Evolutionary conservation across 2,113 vertebrate species (phyloP), one percentile per base, ranked within the genome.

Genomic region (Noturus placidus): DNA sequence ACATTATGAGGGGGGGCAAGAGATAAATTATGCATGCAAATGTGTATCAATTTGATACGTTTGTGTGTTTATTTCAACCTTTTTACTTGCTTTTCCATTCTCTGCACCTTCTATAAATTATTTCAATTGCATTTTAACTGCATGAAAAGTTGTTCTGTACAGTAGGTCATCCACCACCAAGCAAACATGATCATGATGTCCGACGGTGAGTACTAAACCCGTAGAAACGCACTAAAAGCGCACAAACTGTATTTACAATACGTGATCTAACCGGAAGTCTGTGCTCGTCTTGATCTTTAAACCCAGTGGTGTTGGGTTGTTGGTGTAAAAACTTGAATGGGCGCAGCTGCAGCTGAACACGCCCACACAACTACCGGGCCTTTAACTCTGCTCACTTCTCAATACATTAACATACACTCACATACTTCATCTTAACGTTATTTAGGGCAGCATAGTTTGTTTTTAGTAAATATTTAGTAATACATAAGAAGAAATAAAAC

Each of bases 301-400:
- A 35, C 7, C 20, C 15, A 46, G 4, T 20, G 19, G 1, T 33
- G 2, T 19, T 8, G 3, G 17, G 0, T 38, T 30, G 17, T 35
- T 61, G n/a, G 19, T 30, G 56, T 61, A 82, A 27, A 22, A 54
- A 54, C 7, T 19, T 80, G 63, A 87, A 70, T 46, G 77, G 65
- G 70, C 25, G 46, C 77, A 2, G 46, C 30, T 20, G 13, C 30
- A 42, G 13, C 57, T 70, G 77, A 88, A 82, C 87, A 88, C 89
- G 87, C 89, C 87, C 85, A 90, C 89, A 87, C 27, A 46, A 46
- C 42, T 35, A 27, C 65, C 10, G 86, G 88, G 88, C 88, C 88
- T 85, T 5, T 81, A 87, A 85, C 82, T 81, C 30, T 57, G 0
- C 17, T 11, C 19, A 65, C 22, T 30, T n/a, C 35, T 30, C 19